Base-by-base conservation (phyloP, 1,140 invertebrate species). In the Pogonomyrmex californicus region DNA sequence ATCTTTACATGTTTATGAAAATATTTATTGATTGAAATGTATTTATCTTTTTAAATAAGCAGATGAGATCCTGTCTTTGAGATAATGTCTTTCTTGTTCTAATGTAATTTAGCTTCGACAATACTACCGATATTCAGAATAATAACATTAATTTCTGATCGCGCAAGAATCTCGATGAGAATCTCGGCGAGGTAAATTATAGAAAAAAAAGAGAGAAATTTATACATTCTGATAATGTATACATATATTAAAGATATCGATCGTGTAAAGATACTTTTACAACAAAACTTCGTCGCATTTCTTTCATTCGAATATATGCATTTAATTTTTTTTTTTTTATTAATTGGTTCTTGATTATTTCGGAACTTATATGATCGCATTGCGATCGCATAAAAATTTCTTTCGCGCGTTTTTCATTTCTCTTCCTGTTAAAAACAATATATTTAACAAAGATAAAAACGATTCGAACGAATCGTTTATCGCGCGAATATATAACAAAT, bases 51-150 rank as follows among this genome's bases (percentile, higher is more conserved):
- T 23, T 23, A 44, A 66, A 44, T 5, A 66, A 23, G 1, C 36
- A 23, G 12, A 41, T 41, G 0, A 23, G 4, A 44, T 23, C 1
- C n/a, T 66, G n/a, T n/a, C n/a, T n/a, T n/a, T n/a, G n/a, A n/a
- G n/a, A n/a, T n/a, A 41, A 41, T 41, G 1, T 66, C 3, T 66
- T 3, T 44, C 38, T 23, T 66, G n/a, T 68, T 5, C 41, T 49
- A 33, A 68, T 49, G 23, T 12, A 30, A 6, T 49, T 49, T 23
- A 4, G 23, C n/a, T 66, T 66, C 1, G n/a, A 44, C 65, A 68
- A 14, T 68, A 49, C 44, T 30, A 44, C 14, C 10, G 9, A 68
- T 68, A 68, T 47, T 68, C 17, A 47, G n/a, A 47, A 68, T 68
- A 47, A 6, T 17, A 65, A 44, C 1, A 23, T 23, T 77, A 63